Conservation (phyloP, 2,888 invertebrate genomes). For the Scrobipalpa atriplicella region DNA sequence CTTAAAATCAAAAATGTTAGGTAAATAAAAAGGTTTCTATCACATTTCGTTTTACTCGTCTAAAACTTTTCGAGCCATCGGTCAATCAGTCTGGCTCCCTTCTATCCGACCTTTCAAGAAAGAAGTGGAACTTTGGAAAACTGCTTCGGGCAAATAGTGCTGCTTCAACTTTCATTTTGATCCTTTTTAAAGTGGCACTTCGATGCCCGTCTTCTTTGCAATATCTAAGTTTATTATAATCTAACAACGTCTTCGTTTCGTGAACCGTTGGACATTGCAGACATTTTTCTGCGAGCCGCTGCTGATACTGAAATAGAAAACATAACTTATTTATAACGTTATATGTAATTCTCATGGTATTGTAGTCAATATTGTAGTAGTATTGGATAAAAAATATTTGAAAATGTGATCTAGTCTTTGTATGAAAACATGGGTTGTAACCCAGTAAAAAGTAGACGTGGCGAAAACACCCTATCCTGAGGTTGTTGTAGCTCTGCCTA, state of each 20-base stretch:
- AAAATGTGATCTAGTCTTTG: too few relatives aligned
- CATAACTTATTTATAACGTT: background rate
- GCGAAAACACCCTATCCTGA: too few relatives aligned
- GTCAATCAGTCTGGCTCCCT: background rate
- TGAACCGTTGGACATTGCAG: conserved; percentile 7
- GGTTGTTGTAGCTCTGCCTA: too few relatives aligned
- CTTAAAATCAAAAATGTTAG: too few relatives aligned
- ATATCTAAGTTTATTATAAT: background rate
- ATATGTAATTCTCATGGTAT: background rate
- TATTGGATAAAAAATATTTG: too few relatives aligned
- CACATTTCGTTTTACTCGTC: background rate
- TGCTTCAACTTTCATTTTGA: conserved; percentile 22
- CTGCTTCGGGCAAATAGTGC: conserved; percentile 15
- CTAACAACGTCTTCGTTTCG: conserved; percentile 16
- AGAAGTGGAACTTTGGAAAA: conserved; percentile 13
- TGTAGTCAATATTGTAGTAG: too few relatives aligned
- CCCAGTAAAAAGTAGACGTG: too few relatives aligned
- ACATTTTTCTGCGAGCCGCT: conserved; percentile 13
- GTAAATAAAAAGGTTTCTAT: background rate
- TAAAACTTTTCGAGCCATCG: background rate
- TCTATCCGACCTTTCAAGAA: conserved; percentile 2
- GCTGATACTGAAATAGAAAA: conserved; percentile 1
- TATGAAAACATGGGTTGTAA: too few relatives aligned
- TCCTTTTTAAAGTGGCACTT: conserved; percentile 18
- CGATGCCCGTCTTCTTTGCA: background rate